Conservation (phyloP, 1,140 invertebrate genomes). For the Drosophila setifemur region DNA sequence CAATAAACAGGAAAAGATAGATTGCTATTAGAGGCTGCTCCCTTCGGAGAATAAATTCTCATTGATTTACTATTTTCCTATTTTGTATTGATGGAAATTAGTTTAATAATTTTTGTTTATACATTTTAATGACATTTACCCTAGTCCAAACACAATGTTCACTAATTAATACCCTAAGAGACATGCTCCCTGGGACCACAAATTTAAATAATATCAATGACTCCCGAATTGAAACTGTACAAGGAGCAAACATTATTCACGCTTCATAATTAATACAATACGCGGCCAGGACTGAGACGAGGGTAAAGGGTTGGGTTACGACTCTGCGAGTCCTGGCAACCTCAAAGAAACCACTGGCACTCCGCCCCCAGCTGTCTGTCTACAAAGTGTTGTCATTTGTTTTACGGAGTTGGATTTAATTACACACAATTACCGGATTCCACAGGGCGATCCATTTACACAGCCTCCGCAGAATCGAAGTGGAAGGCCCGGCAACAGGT, state of each 20-base stretch:
- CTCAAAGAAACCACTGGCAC: constrained; percentile 28
- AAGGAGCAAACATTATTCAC: constrained; percentile 74
- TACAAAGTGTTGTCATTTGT: constrained; percentile 72
- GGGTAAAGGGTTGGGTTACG: constrained; percentile 50
- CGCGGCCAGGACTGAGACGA: constrained; percentile 18
- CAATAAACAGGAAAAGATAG: no score
- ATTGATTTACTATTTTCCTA: no score
- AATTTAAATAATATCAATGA: constrained; percentile 61
- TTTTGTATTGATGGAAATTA: not conserved
- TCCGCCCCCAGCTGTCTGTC: constrained; percentile 17
- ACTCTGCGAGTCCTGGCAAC: constrained; percentile 53
- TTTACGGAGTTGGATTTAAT: constrained; percentile 69
- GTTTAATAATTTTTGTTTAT: not conserved
- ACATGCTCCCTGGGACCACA: not conserved
- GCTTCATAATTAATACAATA: constrained; percentile 79
- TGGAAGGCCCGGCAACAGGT: constrained; percentile 67
- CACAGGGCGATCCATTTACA: constrained; percentile 80
- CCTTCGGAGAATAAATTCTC: no score
- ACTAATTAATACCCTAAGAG: constrained; percentile 50
- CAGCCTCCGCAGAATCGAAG: constrained; percentile 27
- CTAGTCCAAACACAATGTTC: constrained; percentile 19
- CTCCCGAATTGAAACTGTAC: constrained; percentile 45
- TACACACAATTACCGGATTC: constrained; percentile 80
- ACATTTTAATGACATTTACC: not conserved
- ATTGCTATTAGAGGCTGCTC: no score